A percentile compares a stretch with the other conserved stretches of the same genome.
Evolutionary conservation across 2,113 vertebrate genomes (phyloP).

Genomic region (Anarhynchus alexandrinus): DNA sequence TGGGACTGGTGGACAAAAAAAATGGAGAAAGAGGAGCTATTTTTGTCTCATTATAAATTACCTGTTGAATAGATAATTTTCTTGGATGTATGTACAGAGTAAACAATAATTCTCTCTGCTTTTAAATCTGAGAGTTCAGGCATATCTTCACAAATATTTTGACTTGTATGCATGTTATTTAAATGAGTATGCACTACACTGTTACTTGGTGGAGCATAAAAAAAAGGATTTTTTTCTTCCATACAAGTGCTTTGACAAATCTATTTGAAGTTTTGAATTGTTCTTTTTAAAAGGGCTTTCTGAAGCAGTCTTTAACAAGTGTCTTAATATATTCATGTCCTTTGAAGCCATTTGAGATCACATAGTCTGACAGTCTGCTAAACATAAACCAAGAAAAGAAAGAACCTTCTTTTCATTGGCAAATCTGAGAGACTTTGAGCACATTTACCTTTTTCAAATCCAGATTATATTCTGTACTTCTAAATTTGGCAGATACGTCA

Average conservation of each 20-base stretch:
- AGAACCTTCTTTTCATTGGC: neutral
- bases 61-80: neutral
- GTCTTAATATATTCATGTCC: neutral
- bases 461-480: neutral
- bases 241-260: neutral
- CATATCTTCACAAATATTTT: neutral
- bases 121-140: neutral
- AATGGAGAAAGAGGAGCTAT: neutral
- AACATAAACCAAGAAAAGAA: neutral
- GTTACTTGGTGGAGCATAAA: neutral
- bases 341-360: neutral
- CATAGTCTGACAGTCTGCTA: neutral
- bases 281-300: neutral
- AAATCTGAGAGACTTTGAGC: neutral
- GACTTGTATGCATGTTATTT: neutral
- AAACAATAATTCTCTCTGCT: neutral
- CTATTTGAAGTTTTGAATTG: neutral
- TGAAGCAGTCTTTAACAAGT: neutral
- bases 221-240: neutral
- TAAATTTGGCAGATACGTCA: neutral
- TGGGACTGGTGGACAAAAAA: neutral
- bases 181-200: neutral
- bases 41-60: neutral
- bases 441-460: neutral
- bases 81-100: neutral